Percentiles rank a stretch among this genome's conserved stretches.
phyloP scores from a whole-genome alignment of 2,888 invertebrate genomes.

The Heteromurus nitidus region DNA sequence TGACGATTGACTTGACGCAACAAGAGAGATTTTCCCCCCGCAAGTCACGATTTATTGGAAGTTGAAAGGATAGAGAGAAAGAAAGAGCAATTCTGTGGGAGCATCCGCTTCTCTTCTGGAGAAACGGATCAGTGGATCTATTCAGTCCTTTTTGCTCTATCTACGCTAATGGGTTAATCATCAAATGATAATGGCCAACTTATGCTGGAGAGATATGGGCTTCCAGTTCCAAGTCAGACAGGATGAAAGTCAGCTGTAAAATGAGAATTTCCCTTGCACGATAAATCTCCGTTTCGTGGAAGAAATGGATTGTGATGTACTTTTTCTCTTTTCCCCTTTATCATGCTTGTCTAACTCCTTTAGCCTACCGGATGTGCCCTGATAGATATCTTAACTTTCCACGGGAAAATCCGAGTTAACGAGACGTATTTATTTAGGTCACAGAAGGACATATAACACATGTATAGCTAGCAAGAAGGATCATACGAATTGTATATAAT shows the following conservation, averaged over 20 bases:
- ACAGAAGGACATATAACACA: too few species aligned
- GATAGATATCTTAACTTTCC: background rate
- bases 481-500: too few species aligned
- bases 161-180: constrained; percentile 25
- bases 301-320: too few species aligned
- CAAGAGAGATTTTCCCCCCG: too few species aligned
- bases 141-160: background rate
- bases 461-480: too few species aligned
- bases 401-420: constrained; percentile 13
- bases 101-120: constrained; percentile 13
- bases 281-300: too few species aligned
- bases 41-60: too few species aligned
- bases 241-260: constrained; percentile 3
- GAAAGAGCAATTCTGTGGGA: background rate
- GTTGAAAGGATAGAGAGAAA: background rate
- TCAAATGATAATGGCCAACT: constrained; percentile 14
- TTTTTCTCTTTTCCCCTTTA: background rate
- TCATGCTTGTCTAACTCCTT: constrained; percentile 35
- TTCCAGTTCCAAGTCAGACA: background rate
- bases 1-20: too few species aligned
- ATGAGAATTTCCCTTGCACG: too few species aligned
- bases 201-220: background rate
- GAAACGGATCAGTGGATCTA: constrained; percentile 24
- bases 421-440: too few species aligned
- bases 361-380: constrained; percentile 24